Base-by-base conservation (phyloP, 2,113 vertebrate species). In the Cranoglanis bouderius region DNA sequence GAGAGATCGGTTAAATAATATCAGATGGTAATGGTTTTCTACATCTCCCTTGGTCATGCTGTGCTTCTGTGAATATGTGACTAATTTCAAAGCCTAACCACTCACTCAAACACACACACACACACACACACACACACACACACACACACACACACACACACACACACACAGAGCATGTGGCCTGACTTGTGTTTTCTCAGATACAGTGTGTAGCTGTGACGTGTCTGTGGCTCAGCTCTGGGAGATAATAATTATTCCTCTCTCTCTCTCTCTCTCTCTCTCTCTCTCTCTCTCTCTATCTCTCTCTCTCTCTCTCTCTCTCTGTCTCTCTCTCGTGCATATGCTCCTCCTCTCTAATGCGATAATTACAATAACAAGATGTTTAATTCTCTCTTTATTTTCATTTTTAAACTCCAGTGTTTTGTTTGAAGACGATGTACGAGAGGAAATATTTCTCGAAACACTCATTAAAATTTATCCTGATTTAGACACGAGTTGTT, bases 261-360 rank as follows among this genome's bases (percentile, higher is more conserved):
- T 70, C 65, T 40, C 32, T 63, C 61, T 85, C 82, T 4, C 55
- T 90, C 67, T 87, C 46, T 87, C 70, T 81, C 51, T 57, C 29
- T 49, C 9, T 65, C 61, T 65, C 61, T 65, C 61, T 65, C 61
- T 29, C 29, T 65, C 61, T 65, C 10, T 65, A 8, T 65, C 7
- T 65, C 26, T 29, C 9, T 65, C 26, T 65, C 29, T 65, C 26
- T 65, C 7, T 65, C 61, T 59, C 9, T 72, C 65, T 40, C 32
- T 65, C 63, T 82, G 74, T 5, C 67, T 87, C 57, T 87, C 29
- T 32, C 29, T n/a, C 8, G 4, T 29, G 4, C n/a, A 4, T 1
- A 14, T 67, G 12, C 63, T 9, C 19, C 63, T 80, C 49, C 59
- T 82, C 40, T 29, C 86, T 14, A 59, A 83, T 61, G 35, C 26